These are phyloP conservation scores for Benthosema pterotum DNA, from an alignment of 2,797 vertebrate species.

Conservation along the genomic window DNA sequence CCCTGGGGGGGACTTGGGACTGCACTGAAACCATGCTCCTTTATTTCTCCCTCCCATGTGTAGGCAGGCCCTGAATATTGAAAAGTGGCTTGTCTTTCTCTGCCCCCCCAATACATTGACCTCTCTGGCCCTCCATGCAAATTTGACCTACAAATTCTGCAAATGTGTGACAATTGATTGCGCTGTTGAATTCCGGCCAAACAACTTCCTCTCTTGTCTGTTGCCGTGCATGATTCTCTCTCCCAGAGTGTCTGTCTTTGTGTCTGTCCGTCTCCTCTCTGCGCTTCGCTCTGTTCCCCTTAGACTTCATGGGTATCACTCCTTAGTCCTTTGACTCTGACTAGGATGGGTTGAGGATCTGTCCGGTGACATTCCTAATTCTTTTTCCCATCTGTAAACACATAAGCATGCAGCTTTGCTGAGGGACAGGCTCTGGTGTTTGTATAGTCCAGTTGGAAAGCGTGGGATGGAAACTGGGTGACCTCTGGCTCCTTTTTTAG, in stretches of 20 bases:
- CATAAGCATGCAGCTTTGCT: conserved; percentile 46
- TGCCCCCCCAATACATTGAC: conserved; percentile 20
- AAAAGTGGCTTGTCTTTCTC: conserved; percentile 44
- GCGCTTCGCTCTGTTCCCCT: conserved; percentile 15
- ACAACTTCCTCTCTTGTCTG: conserved; percentile 55
- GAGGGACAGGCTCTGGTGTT: conserved; percentile 65
- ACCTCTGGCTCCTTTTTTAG: conserved; percentile 49
- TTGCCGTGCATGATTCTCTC: conserved; percentile 26
- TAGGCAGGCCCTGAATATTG: conserved; percentile 46
- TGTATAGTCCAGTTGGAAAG: conserved; percentile 61
- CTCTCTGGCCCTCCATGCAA: conserved; percentile 61
- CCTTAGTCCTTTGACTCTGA: background rate
- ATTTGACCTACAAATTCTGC: conserved; percentile 83
- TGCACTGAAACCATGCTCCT: background rate
- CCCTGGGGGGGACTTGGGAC: conserved; percentile 15
- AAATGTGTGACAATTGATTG: conserved; percentile 77
- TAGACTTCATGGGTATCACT: conserved; percentile 6
- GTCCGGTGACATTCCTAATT: conserved; percentile 35
- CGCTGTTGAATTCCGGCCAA: conserved; percentile 72
- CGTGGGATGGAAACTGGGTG: conserved; percentile 44
- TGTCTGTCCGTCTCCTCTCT: conserved; percentile 19
- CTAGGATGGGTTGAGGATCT: conserved; percentile 43
- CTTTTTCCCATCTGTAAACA: conserved; percentile 28
- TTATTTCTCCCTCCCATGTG: conserved; percentile 43
- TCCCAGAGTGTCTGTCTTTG: conserved; percentile 8